phyloP scores from a whole-genome alignment of 35 echinoderm and acorn worm genomes.

The Antedon bifida region DNA sequence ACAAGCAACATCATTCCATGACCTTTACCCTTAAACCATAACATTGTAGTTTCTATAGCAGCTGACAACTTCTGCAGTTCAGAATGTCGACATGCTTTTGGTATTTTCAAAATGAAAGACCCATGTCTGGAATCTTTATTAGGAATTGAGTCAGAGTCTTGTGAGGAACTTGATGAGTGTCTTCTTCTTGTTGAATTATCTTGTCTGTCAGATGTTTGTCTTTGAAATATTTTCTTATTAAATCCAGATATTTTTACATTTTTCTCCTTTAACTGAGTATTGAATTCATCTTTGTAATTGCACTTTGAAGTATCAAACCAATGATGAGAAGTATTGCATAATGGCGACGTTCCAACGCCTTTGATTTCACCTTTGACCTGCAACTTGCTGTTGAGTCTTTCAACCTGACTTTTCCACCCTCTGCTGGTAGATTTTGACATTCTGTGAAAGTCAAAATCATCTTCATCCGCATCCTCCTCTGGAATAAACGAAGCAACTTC shows the following conservation, averaged over 20 bases:
- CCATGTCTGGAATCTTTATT: background rate
- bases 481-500: background rate
- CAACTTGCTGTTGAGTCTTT: slow-evolving; percentile 10
- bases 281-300: background rate
- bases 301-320: background rate
- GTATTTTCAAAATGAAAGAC: background rate
- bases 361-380: slow-evolving; percentile 8
- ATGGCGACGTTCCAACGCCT: background rate
- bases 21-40: background rate
- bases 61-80: background rate
- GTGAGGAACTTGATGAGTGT: background rate
- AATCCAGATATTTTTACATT: background rate
- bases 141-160: background rate
- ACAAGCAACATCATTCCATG: background rate
- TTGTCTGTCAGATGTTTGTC: background rate
- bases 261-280: background rate
- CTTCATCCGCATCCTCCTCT: background rate
- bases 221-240: background rate
- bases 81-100: background rate
- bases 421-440: slow-evolving; percentile 9
- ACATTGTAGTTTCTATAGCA: background rate
- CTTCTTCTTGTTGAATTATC: background rate
- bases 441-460: slow-evolving; percentile 21
- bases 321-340: background rate
- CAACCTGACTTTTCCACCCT: background rate